Percentiles rank a stretch among this genome's conserved stretches.
Conservation (phyloP, 2,888 invertebrate species). For the Eledona agricola region DNA sequence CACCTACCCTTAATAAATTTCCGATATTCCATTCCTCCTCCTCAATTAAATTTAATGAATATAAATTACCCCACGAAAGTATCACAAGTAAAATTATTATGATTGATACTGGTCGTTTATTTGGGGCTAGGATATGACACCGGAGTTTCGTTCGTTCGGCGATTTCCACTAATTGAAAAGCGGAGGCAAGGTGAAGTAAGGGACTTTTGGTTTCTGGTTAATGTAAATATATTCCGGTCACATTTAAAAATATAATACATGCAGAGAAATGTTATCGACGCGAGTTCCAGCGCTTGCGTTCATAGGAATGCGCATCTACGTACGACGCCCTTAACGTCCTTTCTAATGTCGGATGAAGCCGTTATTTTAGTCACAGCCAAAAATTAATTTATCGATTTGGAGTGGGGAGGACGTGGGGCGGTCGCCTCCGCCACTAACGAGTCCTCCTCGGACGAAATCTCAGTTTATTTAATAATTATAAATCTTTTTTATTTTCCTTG, state of each 20-base stretch:
- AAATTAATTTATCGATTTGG: slow-evolving; percentile 32
- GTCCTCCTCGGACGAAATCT: slow-evolving; percentile 19
- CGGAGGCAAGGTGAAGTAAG: slow-evolving; percentile 35
- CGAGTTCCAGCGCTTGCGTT: slow-evolving; percentile 55
- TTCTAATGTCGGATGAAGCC: slow-evolving; percentile 33
- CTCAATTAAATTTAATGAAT: slow-evolving; percentile 57
- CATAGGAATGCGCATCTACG: slow-evolving; percentile 39
- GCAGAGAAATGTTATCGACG: slow-evolving; percentile 58
- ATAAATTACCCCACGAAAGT: slow-evolving; percentile 49
- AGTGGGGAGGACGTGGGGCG: slow-evolving; percentile 1
- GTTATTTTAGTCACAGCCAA: slow-evolving; percentile 30
- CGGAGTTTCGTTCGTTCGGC: neutral
- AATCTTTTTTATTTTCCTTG: slow-evolving; percentile 45
- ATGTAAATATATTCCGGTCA: slow-evolving; percentile 58
- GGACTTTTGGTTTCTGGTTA: slow-evolving; percentile 51
- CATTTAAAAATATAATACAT: slow-evolving; percentile 59
- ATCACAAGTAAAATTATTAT: slow-evolving; percentile 40
- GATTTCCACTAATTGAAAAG: too few relatives aligned
- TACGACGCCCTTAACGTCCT: slow-evolving; percentile 43
- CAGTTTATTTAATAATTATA: slow-evolving; percentile 43
- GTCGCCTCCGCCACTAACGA: slow-evolving; percentile 7
- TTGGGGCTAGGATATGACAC: neutral
- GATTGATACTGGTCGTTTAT: slow-evolving; percentile 38
- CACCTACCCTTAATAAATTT: slow-evolving; percentile 42
- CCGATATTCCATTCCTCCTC: slow-evolving; percentile 44